Base-by-base conservation (phyloP, 2,797 vertebrate genomes). In the Clarias fuscus region DNA sequence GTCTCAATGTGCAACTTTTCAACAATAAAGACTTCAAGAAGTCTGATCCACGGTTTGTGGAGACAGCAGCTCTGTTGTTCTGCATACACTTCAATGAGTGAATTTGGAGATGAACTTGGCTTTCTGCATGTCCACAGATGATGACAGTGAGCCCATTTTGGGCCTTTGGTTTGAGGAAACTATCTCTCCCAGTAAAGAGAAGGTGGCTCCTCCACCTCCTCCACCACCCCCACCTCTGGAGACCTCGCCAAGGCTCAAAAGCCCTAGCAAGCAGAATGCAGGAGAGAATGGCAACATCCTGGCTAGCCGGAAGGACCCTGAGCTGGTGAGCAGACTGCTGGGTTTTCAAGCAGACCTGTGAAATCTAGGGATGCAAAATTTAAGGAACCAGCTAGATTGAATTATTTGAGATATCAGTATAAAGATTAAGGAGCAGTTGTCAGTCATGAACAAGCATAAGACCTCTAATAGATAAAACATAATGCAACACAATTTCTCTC, bases 161-260 rank as follows among this genome's bases (percentile, higher is more conserved):
- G 98, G 98, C 43, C 97, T 99, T 2, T 99, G 98, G 98, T 99
- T 99, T 92, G 98, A 99, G 91, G 98, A 99, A 93, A 99, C 98
- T 61, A 99, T 99, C 94, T 99, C 98, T 53, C 98, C 98, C 20
- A 97, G 96, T 91, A 99, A 99, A 92, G 98, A 99, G 92, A 99
- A 99, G 90, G 97, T 96, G 88, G 97, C 97, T 0, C 98, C 98
- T 0, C 98, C 98, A 0, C 97, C 98, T 0, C 98, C 97, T 0
- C 98, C 98, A 0, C 98, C 97, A 0, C 97, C 98, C 0, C 98
- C 98, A 0, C 98, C 98, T 0, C 86, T 98, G 90, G 98, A 98
- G 92, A 98, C 97, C 1, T 98, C 97, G 0, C 98, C 98, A 0
- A 93, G 97, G 82, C 95, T 98, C 73, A 99, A 99, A 91, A 99